Evolutionary conservation across 2,797 vertebrate species (phyloP), one percentile per base, ranked within the genome.

Genomic region (Pampus argenteus): DNA sequence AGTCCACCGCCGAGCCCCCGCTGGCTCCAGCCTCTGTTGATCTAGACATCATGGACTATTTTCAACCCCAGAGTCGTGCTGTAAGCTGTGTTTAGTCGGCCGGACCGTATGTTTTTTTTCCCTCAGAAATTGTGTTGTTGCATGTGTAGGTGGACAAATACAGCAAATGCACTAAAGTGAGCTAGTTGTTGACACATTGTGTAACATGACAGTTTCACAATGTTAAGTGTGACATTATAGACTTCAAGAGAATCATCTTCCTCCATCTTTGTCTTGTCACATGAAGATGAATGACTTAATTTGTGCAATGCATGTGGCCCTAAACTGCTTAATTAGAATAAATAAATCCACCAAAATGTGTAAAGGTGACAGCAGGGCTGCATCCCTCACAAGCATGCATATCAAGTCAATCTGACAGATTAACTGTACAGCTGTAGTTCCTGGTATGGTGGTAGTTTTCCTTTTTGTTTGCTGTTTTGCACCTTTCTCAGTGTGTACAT

Each of bases 261-360:
- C 64, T 78, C 71, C 49, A 44, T 61, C 78, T 59, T 85, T 81
- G 47, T 61, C 78, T 59, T 85, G 82, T 85, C 78, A 85, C 45
- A 23, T 84, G 31, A 82, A 88, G 86, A 93, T 81, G 48, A 81
- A 92, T 88, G 84, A 76, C 78, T 89, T 89, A 60, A 89, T 92
- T 86, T 88, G 76, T 58, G 66, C n/a, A 63, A 74, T 74, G 82
- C 87, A 78, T 84, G 82, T 86, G 78, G 75, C 74, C 74, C 38
- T 76, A 78, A 83, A 73, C 48, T 76, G 64, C 65, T 79, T 90
- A 92, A 91, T 93, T 91, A 90, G 86, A 91, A 89, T 82, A 93
- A 92, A 93, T 90, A 91, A 91, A 92, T 86, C 62, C 77, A 84
- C 31, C 63, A 64, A 61, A 88, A 45, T 59, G 34, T 22, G 22